These are phyloP conservation scores for Rhipidura dahli DNA, from an alignment of 2,113 vertebrate genomes.

Conservation along the genomic window DNA sequence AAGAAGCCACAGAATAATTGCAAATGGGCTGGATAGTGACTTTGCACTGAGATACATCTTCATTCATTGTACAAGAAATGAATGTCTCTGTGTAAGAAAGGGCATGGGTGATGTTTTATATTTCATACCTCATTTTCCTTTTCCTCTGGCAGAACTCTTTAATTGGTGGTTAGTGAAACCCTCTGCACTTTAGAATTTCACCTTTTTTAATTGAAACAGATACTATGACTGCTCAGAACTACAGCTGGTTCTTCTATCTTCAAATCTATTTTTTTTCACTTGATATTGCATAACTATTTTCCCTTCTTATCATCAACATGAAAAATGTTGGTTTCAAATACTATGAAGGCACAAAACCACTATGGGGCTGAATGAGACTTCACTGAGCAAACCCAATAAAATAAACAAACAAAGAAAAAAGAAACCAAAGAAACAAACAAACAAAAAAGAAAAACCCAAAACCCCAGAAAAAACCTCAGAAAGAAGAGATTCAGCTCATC, in stretches of 20 bases:
- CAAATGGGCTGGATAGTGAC: background rate
- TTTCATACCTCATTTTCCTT: constrained; percentile 3
- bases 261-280: background rate
- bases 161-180: constrained; percentile 1
- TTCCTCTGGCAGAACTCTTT: background rate
- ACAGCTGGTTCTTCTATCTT: background rate
- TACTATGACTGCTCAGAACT: background rate
- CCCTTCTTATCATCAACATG: background rate
- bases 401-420: background rate
- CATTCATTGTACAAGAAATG: background rate
- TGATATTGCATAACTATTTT: background rate
- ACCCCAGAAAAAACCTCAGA: too few species aligned
- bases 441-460: background rate
- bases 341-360: background rate
- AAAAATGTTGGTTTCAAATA: background rate
- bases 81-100: background rate
- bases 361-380: background rate
- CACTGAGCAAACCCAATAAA: background rate
- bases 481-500: background rate
- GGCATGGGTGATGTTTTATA: background rate
- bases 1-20: background rate
- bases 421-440: background rate
- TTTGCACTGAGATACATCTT: background rate
- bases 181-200: background rate
- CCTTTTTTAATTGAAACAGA: background rate